Base-by-base conservation (phyloP, 2,888 invertebrate genomes). In the Hydrotaea diabolus region DNA sequence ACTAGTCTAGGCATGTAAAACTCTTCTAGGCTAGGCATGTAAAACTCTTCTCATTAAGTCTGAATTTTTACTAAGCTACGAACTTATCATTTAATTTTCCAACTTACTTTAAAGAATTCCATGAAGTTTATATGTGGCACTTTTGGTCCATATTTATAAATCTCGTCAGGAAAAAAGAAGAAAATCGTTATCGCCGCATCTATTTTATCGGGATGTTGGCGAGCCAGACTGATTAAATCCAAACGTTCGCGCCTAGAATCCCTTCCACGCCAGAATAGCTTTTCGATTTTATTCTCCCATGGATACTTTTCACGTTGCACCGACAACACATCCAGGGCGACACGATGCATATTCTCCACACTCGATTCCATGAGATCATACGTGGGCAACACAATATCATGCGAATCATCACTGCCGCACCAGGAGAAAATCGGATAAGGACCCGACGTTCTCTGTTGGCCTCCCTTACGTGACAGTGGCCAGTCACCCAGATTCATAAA, bases 401-500 rank as follows among this genome's bases (percentile, higher is more conserved):
- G 93, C 5, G 96, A 95, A 82, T 96, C 95, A 80, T 95, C 94
- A 85, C 97, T 98, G 0, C 98, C 98, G 92, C 99, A 99, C 99
- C 99, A 99, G 17, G 98, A 98, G 91, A 99, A 96, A 84, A 99
- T 95, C 1, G 99, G 98, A 85, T 95, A 94, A 13, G 94, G 93
- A 15, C 93, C 91, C 0, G 94, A 93, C 9, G 92, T 92, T 55
- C 90, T 92, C 55, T 90, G 90, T 21, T 92, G 90, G 0, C 90
- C 90, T 3, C 92, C 90, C 86, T 93, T 94, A 80, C 93, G 93
- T 1, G 95, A 94, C 26, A 99, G 93, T 0, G 99, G 99, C 98
- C 98, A 99, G 92, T 99, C 99, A 17, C 99, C 99, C 15, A 99
- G 93, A 93, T 99, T 99, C 66, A 97, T 94, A 87, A 98, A 96